A percentile compares a stretch with the other conserved stretches of the same genome.
phyloP scores from a whole-genome alignment of 2,797 vertebrate species.

The Nasua narica region DNA sequence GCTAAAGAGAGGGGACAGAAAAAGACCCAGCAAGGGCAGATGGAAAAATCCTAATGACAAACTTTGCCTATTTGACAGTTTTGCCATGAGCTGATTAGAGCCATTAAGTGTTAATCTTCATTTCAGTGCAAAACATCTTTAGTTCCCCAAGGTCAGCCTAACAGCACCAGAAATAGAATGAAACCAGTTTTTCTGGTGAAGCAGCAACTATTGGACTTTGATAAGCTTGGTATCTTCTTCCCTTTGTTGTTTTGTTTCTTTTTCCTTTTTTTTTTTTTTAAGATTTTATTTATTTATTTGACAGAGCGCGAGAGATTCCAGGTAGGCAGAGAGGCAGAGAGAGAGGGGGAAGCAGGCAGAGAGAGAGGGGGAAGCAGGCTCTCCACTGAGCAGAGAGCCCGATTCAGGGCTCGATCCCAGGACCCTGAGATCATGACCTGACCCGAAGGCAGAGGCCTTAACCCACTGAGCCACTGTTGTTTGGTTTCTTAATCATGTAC shows the following conservation, averaged over 20 bases:
- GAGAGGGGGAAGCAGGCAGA: too few relatives aligned
- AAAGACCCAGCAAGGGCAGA: background rate
- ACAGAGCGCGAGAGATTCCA: too few relatives aligned
- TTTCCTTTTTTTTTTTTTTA: too few relatives aligned
- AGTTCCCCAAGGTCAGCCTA: background rate
- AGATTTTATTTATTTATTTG: too few relatives aligned
- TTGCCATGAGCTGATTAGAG: background rate
- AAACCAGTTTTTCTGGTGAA: background rate
- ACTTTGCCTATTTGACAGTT: background rate
- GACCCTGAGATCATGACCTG: too few relatives aligned
- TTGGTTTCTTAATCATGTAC: slow-evolving; percentile 10
- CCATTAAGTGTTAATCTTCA: slow-evolving; percentile 5
- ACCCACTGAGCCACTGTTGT: too few relatives aligned
- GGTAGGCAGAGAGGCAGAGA: too few relatives aligned
- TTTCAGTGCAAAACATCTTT: slow-evolving; percentile 31
- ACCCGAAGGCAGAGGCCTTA: too few relatives aligned
- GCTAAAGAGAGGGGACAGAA: background rate
- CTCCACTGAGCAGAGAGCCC: too few relatives aligned
- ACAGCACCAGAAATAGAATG: background rate
- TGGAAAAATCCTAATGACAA: background rate
- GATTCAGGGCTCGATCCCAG: too few relatives aligned
- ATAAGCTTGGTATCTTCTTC: background rate
- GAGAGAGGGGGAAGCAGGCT: too few relatives aligned
- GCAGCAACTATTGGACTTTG: background rate
- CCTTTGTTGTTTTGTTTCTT: slow-evolving; percentile 45